Percentiles rank a stretch among this genome's conserved stretches.
These are phyloP conservation scores for Serilophus lunatus DNA, from an alignment of 2,113 vertebrate species.

Conservation along the genomic window DNA sequence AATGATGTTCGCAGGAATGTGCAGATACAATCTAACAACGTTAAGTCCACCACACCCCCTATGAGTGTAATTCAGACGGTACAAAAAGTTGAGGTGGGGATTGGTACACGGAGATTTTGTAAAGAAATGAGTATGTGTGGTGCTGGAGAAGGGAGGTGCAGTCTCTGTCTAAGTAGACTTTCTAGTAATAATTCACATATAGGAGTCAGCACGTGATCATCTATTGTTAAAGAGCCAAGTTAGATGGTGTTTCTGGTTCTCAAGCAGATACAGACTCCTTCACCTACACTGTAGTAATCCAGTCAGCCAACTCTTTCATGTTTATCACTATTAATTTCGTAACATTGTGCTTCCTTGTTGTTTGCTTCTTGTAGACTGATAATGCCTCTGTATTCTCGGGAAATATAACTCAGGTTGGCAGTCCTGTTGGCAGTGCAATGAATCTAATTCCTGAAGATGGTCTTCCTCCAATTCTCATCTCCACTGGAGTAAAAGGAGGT, in stretches of 20 bases:
- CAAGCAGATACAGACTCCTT: neutral
- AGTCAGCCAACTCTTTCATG: neutral
- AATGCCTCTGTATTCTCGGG: conserved; percentile 76
- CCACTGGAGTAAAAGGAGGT: conserved; percentile 99
- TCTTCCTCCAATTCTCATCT: conserved; percentile 98
- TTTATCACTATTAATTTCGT: neutral
- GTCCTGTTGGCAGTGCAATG: conserved; percentile 93
- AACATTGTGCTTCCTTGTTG: conserved; percentile 11
- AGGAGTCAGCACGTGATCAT: neutral
- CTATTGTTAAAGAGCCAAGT: neutral
- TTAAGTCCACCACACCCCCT: neutral
- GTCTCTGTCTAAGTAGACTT: neutral
- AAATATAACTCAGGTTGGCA: conserved; percentile 84
- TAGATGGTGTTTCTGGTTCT: neutral
- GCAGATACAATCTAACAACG: neutral
- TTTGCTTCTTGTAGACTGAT: conserved; percentile 74
- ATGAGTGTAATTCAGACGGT: neutral
- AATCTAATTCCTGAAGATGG: conserved; percentile 98
- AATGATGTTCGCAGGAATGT: neutral
- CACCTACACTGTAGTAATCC: neutral
- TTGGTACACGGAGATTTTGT: neutral
- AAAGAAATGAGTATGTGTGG: neutral
- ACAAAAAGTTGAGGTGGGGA: neutral
- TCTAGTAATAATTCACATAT: neutral
- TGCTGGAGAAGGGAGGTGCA: neutral